phyloP scores from a whole-genome alignment of 2,113 vertebrate genomes.

The Mungos mungo region DNA sequence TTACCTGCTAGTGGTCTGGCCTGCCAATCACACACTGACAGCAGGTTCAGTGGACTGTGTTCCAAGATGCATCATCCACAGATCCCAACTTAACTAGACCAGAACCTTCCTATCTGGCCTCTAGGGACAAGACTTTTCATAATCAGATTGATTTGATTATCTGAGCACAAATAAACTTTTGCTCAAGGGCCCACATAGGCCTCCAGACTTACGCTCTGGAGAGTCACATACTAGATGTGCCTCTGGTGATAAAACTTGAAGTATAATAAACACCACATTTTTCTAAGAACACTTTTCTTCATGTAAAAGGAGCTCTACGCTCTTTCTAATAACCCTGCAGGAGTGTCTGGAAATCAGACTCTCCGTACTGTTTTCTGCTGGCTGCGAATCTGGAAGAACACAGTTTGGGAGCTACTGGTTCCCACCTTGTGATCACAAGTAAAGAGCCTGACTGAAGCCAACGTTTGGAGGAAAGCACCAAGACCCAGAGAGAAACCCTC shows the following conservation, averaged over 20 bases:
- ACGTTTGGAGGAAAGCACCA: neutral
- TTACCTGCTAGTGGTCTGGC: neutral
- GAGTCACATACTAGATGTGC: neutral
- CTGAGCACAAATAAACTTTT: neutral
- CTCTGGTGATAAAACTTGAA: neutral
- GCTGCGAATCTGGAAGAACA: neutral
- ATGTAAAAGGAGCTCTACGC: neutral
- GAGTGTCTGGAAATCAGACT: neutral
- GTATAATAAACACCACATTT: neutral
- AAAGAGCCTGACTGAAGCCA: neutral
- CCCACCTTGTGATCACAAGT: neutral
- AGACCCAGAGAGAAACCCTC: neutral
- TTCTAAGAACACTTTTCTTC: neutral
- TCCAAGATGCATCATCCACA: neutral
- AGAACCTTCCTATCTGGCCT: conserved; percentile 20
- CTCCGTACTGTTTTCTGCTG: neutral
- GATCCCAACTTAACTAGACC: neutral
- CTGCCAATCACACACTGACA: neutral
- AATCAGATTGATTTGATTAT: neutral
- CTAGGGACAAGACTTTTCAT: neutral
- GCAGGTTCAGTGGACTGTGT: conserved; percentile 10
- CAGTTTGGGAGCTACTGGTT: neutral
- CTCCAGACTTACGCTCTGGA: neutral
- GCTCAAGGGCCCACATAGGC: neutral
- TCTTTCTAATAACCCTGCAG: neutral